Evolutionary conservation across 2,113 vertebrate genomes (phyloP), one percentile per base, ranked within the genome.

Genomic region (Bos indicus): DNA sequence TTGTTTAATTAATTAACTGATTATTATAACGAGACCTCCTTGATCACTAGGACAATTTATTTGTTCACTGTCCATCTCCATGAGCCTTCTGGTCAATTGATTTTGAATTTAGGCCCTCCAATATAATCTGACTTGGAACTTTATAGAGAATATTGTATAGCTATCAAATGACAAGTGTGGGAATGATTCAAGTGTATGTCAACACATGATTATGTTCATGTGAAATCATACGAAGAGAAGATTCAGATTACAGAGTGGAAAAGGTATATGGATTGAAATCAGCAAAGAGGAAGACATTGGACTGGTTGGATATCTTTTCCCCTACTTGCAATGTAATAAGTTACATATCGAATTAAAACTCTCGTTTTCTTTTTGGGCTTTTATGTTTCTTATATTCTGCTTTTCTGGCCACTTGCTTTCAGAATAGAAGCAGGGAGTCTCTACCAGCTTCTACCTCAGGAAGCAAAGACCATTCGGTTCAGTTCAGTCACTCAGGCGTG

Each of bases 1-100:
- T 93, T 16, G n/a, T 90, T 97, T 97, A 28, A 87, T 60, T 97
- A 90, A 89, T 91, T 96, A 67, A 59, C 62, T 92, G 71, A 74
- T 96, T 91, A 48, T 21, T 52, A 4, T 88, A 91, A 91, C 21
- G 33, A 80, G 71, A 62, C 5, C 33, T 85, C 26, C 62, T 4
- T 48, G 9, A 26, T 95, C 87, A 71, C 36, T 43, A n/a, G 71
- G 91, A 56, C 25, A 95, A 67, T 67, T 28, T 96, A 28, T 96
- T 88, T 74, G 12, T 91, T 94, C 57, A 60, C 84, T 36, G 26
- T 78, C 19, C 23, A 51, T 88, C 88, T 96, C 43, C 43, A 83
- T 88, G 16, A 87, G 60, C 54, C 77, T 97, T 97, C 77, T 97
- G 85, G 48, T 91, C 40, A 88, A 15, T 57, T 91, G 81, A 54